Base-by-base conservation (phyloP, 2,113 vertebrate genomes). In the Bothrops jararaca region DNA sequence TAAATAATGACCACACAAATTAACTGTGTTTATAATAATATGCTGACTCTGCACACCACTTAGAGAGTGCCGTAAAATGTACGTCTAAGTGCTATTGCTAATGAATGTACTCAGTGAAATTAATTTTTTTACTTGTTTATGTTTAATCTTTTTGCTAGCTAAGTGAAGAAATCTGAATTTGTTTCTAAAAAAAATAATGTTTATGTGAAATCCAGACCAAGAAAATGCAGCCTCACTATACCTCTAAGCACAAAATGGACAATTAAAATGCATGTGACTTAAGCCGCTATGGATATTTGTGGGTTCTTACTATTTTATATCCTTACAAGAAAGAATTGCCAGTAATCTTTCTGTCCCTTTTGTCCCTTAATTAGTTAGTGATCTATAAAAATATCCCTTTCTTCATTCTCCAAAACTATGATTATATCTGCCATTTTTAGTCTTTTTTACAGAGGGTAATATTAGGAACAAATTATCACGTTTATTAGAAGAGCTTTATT, bases 1-100 rank as follows among this genome's bases (percentile, higher is more conserved):
- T 91, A 85, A 93, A 24, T 42, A 89, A 26, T 87, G 93, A 92
- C 88, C n/a, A 92, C 58, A 60, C 69, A 87, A 86, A 24, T 56
- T 89, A 26, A 86, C 4, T 92, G 26, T 56, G 15, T 50, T 74
- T 93, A 80, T 91, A 89, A 89, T 0, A 3, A 80, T 64, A 29
- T 64, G 58, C 58, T 64, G 58, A 29, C 9, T 64, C 58, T 64
- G 26, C 29, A 64, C 12, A 29, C 60, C 11, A 29, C 26, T 64
- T 29, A 12, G 60, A 12, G 60, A 64, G 26, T 1, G 57, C 57
- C 26, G 24, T 12, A 64, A 64, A 29, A 29, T 64, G 29, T 11
- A 64, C 29, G 26, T 64, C 60, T 64, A 29, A 64, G 26, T 64
- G 60, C 11, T 64, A 12, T 29, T 64, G 60, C 11, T 64, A 34